Base-by-base conservation (phyloP, 1,140 invertebrate species). In the Ylistrum balloti region DNA sequence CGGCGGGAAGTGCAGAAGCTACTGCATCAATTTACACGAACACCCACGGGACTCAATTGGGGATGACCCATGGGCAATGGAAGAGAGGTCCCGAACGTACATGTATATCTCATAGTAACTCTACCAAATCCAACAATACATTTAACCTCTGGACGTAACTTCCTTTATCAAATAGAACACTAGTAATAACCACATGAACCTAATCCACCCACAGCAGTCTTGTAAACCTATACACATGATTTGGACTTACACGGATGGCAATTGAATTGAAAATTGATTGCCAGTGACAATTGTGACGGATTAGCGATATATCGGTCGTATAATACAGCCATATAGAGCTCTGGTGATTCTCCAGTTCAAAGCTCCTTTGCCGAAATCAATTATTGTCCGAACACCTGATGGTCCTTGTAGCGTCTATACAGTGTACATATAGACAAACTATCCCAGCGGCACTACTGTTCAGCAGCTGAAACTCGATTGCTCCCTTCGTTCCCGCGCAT, bases 371-470 rank as follows among this genome's bases (percentile, higher is more conserved):
- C 56, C n/a, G 56, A 74, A 74, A 74, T 74, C 56, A 74, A 74
- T 74, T 74, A 74, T 74, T 74, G 56, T 74, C 56, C 56, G n/a
- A 74, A 74, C 56, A 74, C 56, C 56, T 74, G 56, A 74, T 74
- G 56, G 56, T 74, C 56, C 56, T 17, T 17, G n/a, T 74, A 74
- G 28, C 56, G 17, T 28, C 2, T 74, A 22, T 11, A 5, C 56
- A 74, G 22, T 28, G 56, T 28, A 28, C n/a, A 74, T 22, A 48
- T n/a, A 74, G 22, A 74, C 56, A 74, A 74, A 74, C 56, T 28
- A 28, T 74, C 22, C 56, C 56, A 28, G 56, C 56, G 56, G 56
- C 56, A 28, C 22, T 74, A 74, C 56, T 28, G 56, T 28, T 74
- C 56, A 74, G 56, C 56, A 74, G 56, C 56, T 74, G 56, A 28